phyloP scores from a whole-genome alignment of 1,140 invertebrate genomes.

The Microplitis mediator region DNA sequence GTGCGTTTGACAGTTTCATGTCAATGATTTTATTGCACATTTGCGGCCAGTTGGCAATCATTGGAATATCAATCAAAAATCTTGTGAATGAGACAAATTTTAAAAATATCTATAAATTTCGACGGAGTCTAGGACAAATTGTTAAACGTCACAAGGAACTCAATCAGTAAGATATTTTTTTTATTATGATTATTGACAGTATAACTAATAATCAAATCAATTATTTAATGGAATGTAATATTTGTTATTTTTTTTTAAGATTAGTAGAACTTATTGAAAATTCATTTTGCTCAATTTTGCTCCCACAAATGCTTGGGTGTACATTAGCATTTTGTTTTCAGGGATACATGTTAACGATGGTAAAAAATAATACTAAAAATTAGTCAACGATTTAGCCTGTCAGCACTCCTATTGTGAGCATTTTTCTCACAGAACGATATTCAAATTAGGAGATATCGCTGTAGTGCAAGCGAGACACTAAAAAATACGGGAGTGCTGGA shows the following conservation, averaged over 20 bases:
- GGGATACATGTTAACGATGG: slow-evolving; percentile 14
- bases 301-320: slow-evolving; percentile 22
- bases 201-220: neutral
- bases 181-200: neutral
- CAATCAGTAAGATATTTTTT: slow-evolving; percentile 17
- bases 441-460: no score
- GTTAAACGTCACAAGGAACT: slow-evolving; percentile 6
- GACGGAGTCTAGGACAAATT: neutral
- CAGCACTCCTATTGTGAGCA: no score
- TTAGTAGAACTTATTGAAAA: slow-evolving; percentile 22
- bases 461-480: no score
- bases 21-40: slow-evolving; percentile 38
- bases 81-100: neutral
- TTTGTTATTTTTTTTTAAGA: slow-evolving; percentile 7
- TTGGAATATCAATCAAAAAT: neutral
- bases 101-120: neutral
- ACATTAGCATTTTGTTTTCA: slow-evolving; percentile 26
- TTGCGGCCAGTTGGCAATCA: slow-evolving; percentile 22
- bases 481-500: no score
- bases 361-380: neutral
- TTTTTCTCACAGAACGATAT: no score
- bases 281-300: slow-evolving; percentile 32
- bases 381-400: no score
- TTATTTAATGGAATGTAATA: no score
- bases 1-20: slow-evolving; percentile 34